Evolutionary conservation across 2,113 vertebrate species (phyloP).

Genomic region (Narcine bancroftii): DNA sequence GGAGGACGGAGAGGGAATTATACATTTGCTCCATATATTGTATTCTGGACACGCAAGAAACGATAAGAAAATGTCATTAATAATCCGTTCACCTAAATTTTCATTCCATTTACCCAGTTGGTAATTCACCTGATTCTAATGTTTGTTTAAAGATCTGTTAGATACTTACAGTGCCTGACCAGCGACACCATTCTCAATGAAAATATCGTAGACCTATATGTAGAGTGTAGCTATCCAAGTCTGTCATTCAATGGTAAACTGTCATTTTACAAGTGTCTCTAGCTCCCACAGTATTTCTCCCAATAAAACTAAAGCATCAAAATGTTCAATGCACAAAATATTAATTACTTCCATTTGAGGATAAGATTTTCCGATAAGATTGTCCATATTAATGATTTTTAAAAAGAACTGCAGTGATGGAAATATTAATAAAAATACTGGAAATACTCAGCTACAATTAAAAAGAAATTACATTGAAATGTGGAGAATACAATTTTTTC

Average conservation of each 20-base stretch:
- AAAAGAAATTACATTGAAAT: not conserved
- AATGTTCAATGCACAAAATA: not conserved
- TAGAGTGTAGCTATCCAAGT: not conserved
- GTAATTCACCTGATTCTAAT: conserved; percentile 28
- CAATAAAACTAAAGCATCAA: not conserved
- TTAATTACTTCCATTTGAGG: not conserved
- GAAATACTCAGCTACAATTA: not conserved
- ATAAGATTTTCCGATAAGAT: not conserved
- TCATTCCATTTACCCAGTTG: conserved; percentile 20
- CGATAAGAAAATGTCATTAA: conserved; percentile 32
- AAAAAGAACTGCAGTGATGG: too few species aligned
- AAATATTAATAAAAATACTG: too few species aligned
- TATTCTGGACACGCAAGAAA: conserved; percentile 22
- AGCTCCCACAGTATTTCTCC: not conserved
- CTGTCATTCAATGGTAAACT: not conserved
- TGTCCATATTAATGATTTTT: too few species aligned
- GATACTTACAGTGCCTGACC: not conserved
- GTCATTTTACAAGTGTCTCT: not conserved
- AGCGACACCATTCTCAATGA: not conserved
- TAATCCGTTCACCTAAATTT: conserved; percentile 33
- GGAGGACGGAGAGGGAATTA: conserved; percentile 1
- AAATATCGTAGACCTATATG: not conserved
- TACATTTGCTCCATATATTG: not conserved
- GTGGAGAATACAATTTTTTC: not conserved
- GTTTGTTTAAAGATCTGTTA: conserved; percentile 34